These are phyloP conservation scores for Xylota segnis DNA, from an alignment of 2,888 invertebrate genomes.

Conservation along the genomic window DNA sequence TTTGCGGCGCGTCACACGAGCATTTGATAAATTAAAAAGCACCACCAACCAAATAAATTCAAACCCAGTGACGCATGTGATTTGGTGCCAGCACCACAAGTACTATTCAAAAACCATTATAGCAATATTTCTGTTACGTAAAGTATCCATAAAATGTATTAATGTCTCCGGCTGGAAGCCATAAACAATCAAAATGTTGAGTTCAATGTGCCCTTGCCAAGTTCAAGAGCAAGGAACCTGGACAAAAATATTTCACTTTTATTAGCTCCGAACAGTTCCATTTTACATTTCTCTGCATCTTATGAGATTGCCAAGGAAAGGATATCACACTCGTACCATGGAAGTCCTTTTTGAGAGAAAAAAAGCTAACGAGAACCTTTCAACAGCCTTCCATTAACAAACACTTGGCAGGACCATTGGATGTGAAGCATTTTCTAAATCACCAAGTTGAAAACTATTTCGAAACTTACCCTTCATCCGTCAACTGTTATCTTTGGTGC, in stretches of 20 bases:
- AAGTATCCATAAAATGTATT: constrained; percentile 13
- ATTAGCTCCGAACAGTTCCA: constrained; percentile 28
- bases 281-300: not conserved
- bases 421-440: not conserved
- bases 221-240: not conserved
- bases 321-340: not conserved
- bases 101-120: not conserved
- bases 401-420: constrained; percentile 10
- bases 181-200: constrained; percentile 2
- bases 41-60: not conserved
- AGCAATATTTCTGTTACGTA: not conserved
- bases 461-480: constrained; percentile 2
- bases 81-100: not conserved
- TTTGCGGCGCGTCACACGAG: not conserved
- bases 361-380: not conserved
- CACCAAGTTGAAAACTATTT: constrained; percentile 6
- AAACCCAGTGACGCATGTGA: constrained; percentile 4
- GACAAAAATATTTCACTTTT: constrained; percentile 34
- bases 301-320: not conserved
- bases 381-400: constrained; percentile 1
- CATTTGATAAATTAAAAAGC: constrained; percentile 1
- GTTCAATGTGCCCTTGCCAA: not conserved
- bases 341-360: not conserved
- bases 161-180: not conserved
- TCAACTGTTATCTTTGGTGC: constrained; percentile 30